Conservation (phyloP, 1,140 invertebrate genomes). For the Heliconius congener region DNA sequence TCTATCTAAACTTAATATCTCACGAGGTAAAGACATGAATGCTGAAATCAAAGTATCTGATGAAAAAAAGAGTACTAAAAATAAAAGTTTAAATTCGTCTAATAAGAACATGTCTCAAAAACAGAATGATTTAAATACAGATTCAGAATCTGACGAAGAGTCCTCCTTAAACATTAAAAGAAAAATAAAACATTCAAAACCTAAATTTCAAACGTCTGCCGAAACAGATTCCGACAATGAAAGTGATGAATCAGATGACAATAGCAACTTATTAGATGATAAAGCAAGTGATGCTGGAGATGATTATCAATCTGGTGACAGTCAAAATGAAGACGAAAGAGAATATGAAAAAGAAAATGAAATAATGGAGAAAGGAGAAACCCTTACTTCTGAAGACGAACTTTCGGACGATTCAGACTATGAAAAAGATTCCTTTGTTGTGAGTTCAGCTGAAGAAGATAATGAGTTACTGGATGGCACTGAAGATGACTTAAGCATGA, state of each 20-base stretch:
- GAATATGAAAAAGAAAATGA: conserved; percentile 65
- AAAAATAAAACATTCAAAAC: conserved; percentile 10
- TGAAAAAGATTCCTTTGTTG: conserved; percentile 75
- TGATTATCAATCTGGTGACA: conserved; percentile 74
- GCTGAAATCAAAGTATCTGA: neutral
- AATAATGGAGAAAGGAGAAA: conserved; percentile 69
- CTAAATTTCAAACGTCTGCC: conserved; percentile 23
- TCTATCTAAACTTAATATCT: neutral
- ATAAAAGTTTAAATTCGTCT: conserved; percentile 30
- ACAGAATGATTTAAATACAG: conserved; percentile 26
- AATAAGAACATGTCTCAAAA: conserved; percentile 35
- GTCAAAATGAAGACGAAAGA: conserved; percentile 64
- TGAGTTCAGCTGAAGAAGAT: conserved; percentile 73
- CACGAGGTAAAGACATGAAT: neutral
- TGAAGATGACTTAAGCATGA: conserved; percentile 72
- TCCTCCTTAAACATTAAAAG: neutral
- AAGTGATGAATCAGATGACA: conserved; percentile 46
- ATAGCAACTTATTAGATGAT: conserved; percentile 56
- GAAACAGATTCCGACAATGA: conserved; percentile 20
- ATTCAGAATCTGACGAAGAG: conserved; percentile 16
- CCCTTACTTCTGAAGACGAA: conserved; percentile 63
- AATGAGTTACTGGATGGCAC: conserved; percentile 69
- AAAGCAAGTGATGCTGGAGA: conserved; percentile 68
- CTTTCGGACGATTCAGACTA: conserved; percentile 69
- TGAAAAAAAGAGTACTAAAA: conserved; percentile 20